Evolutionary conservation across 2,888 invertebrate genomes (phyloP).

Genomic region (Linnaemya tessellans): DNA sequence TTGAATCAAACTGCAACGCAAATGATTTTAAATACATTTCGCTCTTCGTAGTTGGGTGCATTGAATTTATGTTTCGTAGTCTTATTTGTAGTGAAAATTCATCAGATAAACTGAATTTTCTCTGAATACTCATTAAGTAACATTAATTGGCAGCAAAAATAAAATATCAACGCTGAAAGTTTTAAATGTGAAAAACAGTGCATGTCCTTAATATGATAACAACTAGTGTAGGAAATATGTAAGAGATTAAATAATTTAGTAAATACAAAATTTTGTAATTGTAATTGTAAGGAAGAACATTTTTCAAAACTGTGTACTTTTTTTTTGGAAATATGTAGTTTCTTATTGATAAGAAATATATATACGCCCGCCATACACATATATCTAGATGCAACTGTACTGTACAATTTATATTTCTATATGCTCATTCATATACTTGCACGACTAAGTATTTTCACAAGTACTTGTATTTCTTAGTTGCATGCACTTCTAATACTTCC

Average conservation of each 20-base stretch:
- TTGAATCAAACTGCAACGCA: background rate
- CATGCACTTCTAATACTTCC: conserved; percentile 4
- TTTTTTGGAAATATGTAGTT: background rate
- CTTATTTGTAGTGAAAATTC: conserved; percentile 37
- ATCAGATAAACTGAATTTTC: conserved; percentile 49
- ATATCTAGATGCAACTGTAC: conserved; percentile 11
- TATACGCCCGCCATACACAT: too few species aligned
- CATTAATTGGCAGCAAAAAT: conserved; percentile 54
- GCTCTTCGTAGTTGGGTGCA: background rate
- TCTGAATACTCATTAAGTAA: conserved; percentile 47
- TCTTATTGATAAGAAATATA: too few species aligned
- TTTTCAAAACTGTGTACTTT: too few species aligned
- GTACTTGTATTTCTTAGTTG: conserved; percentile 33
- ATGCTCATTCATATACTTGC: conserved; percentile 24
- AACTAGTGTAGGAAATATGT: background rate
- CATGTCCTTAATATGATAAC: background rate
- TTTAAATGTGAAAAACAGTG: conserved; percentile 23
- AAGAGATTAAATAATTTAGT: background rate
- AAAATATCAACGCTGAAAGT: conserved; percentile 29
- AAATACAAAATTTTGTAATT: background rate
- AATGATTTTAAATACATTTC: conserved; percentile 8
- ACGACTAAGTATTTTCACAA: conserved; percentile 11
- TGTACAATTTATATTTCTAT: conserved; percentile 26
- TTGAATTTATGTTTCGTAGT: conserved; percentile 2
- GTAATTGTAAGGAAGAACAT: too few species aligned